Conservation (phyloP, 2,888 invertebrate species). For the Lasiommata megera region DNA sequence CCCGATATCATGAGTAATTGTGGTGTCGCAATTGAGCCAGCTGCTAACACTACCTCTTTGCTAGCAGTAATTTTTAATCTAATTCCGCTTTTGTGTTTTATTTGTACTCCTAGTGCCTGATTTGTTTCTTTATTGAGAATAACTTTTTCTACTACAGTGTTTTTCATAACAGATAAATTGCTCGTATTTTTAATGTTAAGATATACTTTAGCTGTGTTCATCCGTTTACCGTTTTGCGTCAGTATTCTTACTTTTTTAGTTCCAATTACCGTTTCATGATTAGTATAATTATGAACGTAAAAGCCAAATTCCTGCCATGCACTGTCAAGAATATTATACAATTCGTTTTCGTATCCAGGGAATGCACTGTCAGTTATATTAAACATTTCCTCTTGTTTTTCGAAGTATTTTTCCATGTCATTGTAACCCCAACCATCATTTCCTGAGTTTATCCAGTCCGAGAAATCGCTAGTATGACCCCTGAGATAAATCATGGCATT, state of each 20-base stretch:
- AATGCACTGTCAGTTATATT: constrained; percentile 32
- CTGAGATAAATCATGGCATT: constrained; percentile 84
- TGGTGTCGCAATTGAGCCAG: constrained; percentile 72
- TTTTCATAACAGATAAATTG: constrained; percentile 66
- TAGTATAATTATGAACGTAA: constrained; percentile 34
- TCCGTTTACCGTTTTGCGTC: constrained; percentile 64
- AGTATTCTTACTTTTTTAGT: constrained; percentile 70
- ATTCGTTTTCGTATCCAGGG: constrained; percentile 37
- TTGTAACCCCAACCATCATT: constrained; percentile 80
- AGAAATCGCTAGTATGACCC: constrained; percentile 78
- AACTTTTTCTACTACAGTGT: constrained; percentile 72
- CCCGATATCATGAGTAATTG: constrained; percentile 77
- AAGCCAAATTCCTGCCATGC: constrained; percentile 67
- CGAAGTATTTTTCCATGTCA: constrained; percentile 63
- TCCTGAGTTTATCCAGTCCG: constrained; percentile 76
- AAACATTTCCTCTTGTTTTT: constrained; percentile 60
- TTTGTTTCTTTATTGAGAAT: constrained; percentile 68
- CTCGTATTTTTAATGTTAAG: constrained; percentile 47
- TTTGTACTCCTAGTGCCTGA: constrained; percentile 57
- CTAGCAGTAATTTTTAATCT: constrained; percentile 49
- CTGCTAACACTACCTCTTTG: constrained; percentile 75
- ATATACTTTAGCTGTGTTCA: constrained; percentile 75
- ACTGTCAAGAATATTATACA: constrained; percentile 44
- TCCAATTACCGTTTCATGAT: constrained; percentile 59
- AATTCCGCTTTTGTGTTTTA: constrained; percentile 50